Conservation (phyloP, 2,888 invertebrate species). For the Napeogenes sylphis region DNA sequence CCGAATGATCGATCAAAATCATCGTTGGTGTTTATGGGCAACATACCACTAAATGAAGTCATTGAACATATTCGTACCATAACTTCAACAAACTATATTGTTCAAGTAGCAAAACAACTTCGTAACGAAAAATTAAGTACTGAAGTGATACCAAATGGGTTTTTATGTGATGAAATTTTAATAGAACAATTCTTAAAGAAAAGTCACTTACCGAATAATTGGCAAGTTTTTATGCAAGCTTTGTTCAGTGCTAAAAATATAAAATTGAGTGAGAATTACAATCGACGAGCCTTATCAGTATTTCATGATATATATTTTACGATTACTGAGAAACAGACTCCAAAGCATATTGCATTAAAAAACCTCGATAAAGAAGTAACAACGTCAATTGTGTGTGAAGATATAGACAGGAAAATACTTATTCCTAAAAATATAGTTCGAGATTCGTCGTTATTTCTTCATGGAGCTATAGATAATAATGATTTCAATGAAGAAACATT, state of each 20-base stretch:
- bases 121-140: conserved; percentile 30
- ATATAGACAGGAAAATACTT: conserved; percentile 2
- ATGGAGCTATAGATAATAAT: conserved; percentile 9
- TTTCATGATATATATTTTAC: conserved; percentile 26
- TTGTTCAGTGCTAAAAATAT: conserved; percentile 26
- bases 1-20: no score
- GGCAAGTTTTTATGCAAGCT: conserved; percentile 31
- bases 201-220: conserved; percentile 16
- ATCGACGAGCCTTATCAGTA: conserved; percentile 28
- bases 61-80: conserved; percentile 10
- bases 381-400: no score
- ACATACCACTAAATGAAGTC: conserved; percentile 25
- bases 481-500: conserved; percentile 9
- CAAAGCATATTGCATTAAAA: conserved; percentile 22
- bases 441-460: conserved; percentile 1
- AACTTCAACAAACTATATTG: conserved; percentile 9
- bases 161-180: conserved; percentile 30
- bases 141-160: conserved; percentile 24
- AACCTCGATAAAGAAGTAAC: no score
- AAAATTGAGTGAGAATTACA: conserved; percentile 27
- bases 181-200: conserved; percentile 20
- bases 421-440: conserved; percentile 1
- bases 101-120: conserved; percentile 16
- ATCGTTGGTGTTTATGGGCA: no score
- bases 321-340: conserved; percentile 20